Evolutionary conservation across 2,797 vertebrate genomes (phyloP).

Genomic region (Limnodromus scolopaceus): DNA sequence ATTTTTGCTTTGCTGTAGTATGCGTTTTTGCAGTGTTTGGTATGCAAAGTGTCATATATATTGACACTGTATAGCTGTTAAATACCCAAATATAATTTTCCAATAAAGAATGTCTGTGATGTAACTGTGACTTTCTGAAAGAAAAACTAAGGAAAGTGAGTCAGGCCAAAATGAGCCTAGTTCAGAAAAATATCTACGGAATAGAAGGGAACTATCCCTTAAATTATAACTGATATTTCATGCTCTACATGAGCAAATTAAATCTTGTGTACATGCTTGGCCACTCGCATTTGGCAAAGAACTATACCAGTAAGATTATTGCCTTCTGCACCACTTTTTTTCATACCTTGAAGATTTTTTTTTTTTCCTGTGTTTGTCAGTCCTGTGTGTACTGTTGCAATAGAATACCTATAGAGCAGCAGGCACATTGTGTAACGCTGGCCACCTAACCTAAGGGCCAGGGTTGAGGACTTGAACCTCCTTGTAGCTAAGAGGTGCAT

Average conservation of each 20-base stretch:
- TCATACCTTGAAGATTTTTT: not conserved
- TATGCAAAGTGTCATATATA: not conserved
- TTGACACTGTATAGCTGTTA: not conserved
- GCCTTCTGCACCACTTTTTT: not conserved
- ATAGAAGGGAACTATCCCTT: not conserved
- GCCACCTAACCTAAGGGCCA: not conserved
- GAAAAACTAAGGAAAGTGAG: not conserved
- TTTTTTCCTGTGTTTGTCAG: not conserved
- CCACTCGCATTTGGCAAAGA: not conserved
- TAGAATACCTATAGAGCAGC: not conserved
- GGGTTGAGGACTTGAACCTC: not conserved
- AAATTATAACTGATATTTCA: not conserved
- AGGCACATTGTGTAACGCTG: fast-evolving
- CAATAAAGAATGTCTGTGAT: not conserved
- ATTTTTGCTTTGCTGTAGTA: not conserved
- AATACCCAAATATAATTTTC: not conserved
- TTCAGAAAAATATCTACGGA: not conserved
- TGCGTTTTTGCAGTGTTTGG: not conserved
- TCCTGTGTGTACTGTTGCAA: not conserved
- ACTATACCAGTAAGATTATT: not conserved
- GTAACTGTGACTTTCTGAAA: not conserved
- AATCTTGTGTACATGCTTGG: not conserved
- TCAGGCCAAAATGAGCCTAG: not conserved
- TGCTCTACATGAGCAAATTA: not conserved
- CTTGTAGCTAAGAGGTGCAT: not conserved